Percentiles rank a stretch among this genome's conserved stretches.
phyloP scores from a whole-genome alignment of 2,888 invertebrate genomes.

The Limnephilus auricula region DNA sequence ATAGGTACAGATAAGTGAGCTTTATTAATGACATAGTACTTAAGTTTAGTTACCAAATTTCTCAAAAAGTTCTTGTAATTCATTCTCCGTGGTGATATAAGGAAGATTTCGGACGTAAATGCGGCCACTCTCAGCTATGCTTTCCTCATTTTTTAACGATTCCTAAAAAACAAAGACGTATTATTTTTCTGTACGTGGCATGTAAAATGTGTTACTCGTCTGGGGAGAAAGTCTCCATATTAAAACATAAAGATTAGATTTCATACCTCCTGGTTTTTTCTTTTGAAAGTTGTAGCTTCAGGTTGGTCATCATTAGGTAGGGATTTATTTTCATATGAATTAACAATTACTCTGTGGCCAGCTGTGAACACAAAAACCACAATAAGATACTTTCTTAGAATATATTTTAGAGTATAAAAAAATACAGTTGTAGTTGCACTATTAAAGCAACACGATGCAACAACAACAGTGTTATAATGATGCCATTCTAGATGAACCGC shows the following conservation, averaged over 20 bases:
- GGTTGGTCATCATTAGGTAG: conserved; percentile 72
- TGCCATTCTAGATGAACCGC: too few species aligned
- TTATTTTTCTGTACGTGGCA: background rate
- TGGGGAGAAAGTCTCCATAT: background rate
- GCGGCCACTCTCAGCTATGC: conserved; percentile 92
- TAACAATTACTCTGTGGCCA: conserved; percentile 74
- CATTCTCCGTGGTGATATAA: conserved; percentile 91
- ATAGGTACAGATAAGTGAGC: too few species aligned
- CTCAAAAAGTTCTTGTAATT: conserved; percentile 89
- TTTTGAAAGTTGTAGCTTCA: conserved; percentile 67
- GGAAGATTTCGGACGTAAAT: conserved; percentile 95
- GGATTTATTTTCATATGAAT: conserved; percentile 73
- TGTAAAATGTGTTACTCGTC: background rate
- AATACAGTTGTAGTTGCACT: too few species aligned
- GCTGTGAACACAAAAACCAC: conserved; percentile 69
- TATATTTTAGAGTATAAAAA: background rate
- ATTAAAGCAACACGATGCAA: too few species aligned
- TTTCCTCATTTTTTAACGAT: conserved; percentile 83
- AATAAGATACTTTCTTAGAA: background rate
- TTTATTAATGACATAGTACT: background rate
- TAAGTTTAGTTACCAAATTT: conserved; percentile 82
- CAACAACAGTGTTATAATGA: too few species aligned
- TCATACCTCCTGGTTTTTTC: conserved; percentile 72
- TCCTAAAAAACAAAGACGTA: conserved; percentile 78
- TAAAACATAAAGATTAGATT: background rate